Base-by-base conservation (phyloP, 2,888 invertebrate species). In the Synanthedon vespiformis region DNA sequence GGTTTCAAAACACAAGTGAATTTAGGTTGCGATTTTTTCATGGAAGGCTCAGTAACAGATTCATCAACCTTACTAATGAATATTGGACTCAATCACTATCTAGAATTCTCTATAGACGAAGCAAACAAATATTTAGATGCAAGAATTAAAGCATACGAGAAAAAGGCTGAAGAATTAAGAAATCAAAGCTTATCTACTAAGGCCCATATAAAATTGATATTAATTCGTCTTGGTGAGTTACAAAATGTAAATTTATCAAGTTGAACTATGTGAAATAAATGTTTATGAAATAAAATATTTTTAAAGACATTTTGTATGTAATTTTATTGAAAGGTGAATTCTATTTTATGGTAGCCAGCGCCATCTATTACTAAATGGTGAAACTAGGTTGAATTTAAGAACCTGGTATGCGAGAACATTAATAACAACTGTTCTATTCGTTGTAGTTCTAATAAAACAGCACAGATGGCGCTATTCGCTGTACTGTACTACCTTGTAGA, bases 21-120 rank as follows among this genome's bases (percentile, higher is more conserved):
- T 70, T 79, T 96, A 40, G 96, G 96, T n/a, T 92, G 93, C 62
- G 94, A 93, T 72, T 93, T 95, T 61, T 96, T 94, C 65, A 91
- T 94, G 71, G 92, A 95, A 72, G 94, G 94, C 0, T 82, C 90
- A 53, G 90, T 95, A 52, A 79, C 88, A 51, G 91, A 94, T 68
- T 83, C 91, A 1, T 89, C 91, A 0, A 88, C 77, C 47, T 89
- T 96, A 51, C 80, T 92, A 22, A 88, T 96, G 22, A 90, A 93
- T 68, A 81, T 96, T 55, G 96, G 96, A 0, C 89, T 93, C 61
- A 92, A 93, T 52, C 89, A 92, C 64, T 95, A 89, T 71, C 77
- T 95, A 40, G 94, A 95, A 67, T 91, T 95, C 61, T 90, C 89
- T 6, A 64, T 91, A 27, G 83, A 88, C 14, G 95, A 96, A 77